Evolutionary conservation across 92 coral and sea anemone genomes (phyloP).

Genomic region (Phymanthus crucifer): DNA sequence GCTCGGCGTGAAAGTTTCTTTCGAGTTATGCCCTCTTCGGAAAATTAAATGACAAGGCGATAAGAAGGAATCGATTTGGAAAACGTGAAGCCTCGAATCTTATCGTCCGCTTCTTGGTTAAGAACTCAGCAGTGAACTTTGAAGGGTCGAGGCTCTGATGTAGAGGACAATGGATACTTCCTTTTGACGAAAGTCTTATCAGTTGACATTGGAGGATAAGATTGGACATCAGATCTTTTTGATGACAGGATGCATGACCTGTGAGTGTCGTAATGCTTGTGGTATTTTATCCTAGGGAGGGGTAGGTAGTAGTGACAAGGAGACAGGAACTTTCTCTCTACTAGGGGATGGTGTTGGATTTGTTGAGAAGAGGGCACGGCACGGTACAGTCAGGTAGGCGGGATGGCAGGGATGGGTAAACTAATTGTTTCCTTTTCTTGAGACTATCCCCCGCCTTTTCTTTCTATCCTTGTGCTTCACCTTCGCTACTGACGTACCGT

Average conservation of each 20-base stretch:
- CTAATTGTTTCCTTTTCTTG: too few relatives aligned
- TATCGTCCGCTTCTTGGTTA: constrained; percentile 9
- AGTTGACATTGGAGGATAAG: constrained; percentile 13
- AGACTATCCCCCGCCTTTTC: too few relatives aligned
- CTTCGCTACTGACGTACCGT: too few relatives aligned
- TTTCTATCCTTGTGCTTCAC: too few relatives aligned
- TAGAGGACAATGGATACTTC: constrained; percentile 24
- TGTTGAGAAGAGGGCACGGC: too few relatives aligned
- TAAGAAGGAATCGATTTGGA: background rate
- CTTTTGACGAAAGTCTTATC: background rate
- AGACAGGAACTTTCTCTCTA: too few relatives aligned
- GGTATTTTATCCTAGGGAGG: background rate
- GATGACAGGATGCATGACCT: background rate
- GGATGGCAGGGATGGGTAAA: too few relatives aligned
- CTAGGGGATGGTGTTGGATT: too few relatives aligned
- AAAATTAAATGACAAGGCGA: background rate
- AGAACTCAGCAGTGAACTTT: constrained; percentile 2
- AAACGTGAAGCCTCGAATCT: background rate
- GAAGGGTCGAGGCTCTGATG: constrained; percentile 17
- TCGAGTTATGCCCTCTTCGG: too few relatives aligned
- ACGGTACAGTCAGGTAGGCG: too few relatives aligned
- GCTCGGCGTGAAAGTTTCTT: background rate
- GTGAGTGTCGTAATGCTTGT: background rate
- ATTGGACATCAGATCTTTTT: background rate
- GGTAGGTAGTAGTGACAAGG: too few relatives aligned